Conservation (phyloP, 2,888 invertebrate genomes). For the Limnephilus marmoratus region DNA sequence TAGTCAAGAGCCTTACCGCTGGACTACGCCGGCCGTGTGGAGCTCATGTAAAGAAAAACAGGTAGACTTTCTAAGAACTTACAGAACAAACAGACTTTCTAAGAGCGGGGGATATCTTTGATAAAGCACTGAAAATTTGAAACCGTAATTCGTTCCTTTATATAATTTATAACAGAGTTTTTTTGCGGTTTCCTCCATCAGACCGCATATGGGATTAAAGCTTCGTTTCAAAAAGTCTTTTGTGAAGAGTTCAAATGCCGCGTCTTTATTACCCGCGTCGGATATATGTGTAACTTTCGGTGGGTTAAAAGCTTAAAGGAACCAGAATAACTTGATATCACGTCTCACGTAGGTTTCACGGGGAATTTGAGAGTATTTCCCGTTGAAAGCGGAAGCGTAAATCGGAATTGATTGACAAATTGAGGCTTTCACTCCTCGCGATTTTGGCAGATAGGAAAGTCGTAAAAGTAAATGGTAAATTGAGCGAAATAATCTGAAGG, state of each 20-base stretch:
- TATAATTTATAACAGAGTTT: background rate
- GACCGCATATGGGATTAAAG: background rate
- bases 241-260: background rate
- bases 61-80: too few relatives aligned
- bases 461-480: conserved; percentile 60
- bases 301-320: background rate
- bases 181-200: too few relatives aligned
- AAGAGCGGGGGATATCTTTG: background rate
- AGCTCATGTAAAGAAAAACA: too few relatives aligned
- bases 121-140: background rate
- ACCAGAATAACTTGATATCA: conserved; percentile 10
- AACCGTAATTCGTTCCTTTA: background rate
- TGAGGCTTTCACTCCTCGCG: conserved; percentile 27
- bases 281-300: background rate
- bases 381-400: conserved; percentile 35
- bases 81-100: too few relatives aligned
- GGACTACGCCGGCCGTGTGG: too few relatives aligned
- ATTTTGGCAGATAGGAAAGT: conserved; percentile 31
- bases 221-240: background rate
- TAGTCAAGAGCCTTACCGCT: too few relatives aligned
- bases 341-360: conserved; percentile 3
- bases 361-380: background rate
- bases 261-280: background rate
- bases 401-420: conserved; percentile 56
- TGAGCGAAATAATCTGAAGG: conserved; percentile 63